phyloP scores from a whole-genome alignment of 2,113 vertebrate species.

The Labeo rohita region DNA sequence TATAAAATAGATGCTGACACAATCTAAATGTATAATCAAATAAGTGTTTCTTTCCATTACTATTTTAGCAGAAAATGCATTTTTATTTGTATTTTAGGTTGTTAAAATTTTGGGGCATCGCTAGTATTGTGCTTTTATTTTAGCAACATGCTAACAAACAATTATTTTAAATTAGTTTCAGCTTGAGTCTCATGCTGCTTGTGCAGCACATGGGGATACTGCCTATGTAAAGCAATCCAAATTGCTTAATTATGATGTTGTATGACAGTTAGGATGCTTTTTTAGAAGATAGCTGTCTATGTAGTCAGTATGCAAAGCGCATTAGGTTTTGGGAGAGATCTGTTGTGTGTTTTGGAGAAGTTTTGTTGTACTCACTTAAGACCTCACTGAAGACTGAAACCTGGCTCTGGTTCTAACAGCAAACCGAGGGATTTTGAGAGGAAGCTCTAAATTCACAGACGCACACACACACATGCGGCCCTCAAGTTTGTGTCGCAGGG shows the following conservation, averaged over 20 bases:
- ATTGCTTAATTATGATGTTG: not conserved
- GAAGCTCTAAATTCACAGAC: slow-evolving; percentile 30
- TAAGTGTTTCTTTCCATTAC: not conserved
- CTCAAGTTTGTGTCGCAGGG: not conserved
- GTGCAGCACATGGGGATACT: not conserved
- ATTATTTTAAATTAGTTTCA: not conserved
- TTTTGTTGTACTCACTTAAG: slow-evolving; percentile 1
- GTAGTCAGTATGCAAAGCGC: not conserved
- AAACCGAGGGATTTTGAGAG: slow-evolving; percentile 43
- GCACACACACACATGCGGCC: not conserved
- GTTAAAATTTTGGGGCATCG: not conserved
- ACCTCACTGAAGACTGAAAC: slow-evolving; percentile 1
- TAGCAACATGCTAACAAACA: not conserved
- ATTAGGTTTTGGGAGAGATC: not conserved
- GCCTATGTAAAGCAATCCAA: not conserved
- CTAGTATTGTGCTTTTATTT: not conserved
- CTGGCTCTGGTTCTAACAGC: slow-evolving; percentile 42
- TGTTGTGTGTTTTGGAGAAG: not conserved
- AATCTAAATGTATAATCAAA: not conserved
- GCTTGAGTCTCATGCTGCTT: not conserved
- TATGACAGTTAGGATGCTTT: not conserved
- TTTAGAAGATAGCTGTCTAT: not conserved
- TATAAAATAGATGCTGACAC: not conserved
- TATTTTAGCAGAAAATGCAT: not conserved
- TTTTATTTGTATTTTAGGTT: not conserved